Percentiles rank a stretch among this genome's conserved stretches.
Conservation (phyloP, 2,113 vertebrate genomes). For the Plecturocebus donacophilus region DNA sequence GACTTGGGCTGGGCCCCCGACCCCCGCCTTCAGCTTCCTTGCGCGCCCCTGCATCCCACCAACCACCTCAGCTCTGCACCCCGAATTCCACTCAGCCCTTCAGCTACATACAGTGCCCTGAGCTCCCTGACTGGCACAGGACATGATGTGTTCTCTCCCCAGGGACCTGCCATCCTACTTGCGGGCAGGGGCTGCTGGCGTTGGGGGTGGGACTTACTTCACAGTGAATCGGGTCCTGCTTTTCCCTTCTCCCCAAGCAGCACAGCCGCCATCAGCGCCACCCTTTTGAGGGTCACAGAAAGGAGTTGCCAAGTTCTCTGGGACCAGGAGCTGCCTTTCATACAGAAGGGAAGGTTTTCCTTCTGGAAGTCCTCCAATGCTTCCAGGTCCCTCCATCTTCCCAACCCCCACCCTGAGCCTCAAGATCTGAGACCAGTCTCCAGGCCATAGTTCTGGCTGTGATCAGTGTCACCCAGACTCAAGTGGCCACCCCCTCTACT, state of each 20-base stretch:
- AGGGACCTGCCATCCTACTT: neutral
- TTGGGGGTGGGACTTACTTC: neutral
- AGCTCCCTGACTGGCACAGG: neutral
- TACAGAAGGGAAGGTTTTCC: neutral
- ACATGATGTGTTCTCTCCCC: neutral
- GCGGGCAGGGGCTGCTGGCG: neutral
- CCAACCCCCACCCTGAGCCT: neutral
- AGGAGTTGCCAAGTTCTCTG: neutral
- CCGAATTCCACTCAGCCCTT: neutral
- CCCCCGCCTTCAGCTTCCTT: neutral
- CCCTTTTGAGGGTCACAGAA: neutral
- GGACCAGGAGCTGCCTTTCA: neutral
- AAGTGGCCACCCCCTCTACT: neutral
- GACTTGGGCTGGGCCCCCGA: neutral
- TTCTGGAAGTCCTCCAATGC: neutral
- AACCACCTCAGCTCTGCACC: neutral
- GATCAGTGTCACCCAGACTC: neutral
- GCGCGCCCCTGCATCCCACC: neutral
- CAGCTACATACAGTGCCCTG: neutral
- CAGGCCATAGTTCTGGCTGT: neutral
- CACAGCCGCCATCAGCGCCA: neutral
- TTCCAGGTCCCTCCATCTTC: neutral
- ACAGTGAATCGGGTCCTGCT: neutral
- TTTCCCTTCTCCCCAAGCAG: neutral
- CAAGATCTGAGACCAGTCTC: neutral